Evolutionary conservation across 2,113 vertebrate genomes (phyloP).

Genomic region (Pachycephala philippinensis): DNA sequence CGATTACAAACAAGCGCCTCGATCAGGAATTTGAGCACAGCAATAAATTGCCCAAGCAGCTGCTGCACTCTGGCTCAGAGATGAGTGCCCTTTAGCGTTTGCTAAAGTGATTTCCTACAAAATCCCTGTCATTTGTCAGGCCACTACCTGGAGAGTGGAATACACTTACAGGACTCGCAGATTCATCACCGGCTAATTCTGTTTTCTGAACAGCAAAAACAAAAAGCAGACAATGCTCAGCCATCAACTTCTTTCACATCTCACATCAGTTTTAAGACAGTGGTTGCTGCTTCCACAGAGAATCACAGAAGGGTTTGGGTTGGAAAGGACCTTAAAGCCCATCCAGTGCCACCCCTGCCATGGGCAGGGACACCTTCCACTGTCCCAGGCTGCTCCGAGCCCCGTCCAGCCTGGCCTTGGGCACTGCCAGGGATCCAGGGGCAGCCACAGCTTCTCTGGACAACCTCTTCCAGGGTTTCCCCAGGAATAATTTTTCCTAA

Average conservation of each 20-base stretch:
- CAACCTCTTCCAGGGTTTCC: accelerated
- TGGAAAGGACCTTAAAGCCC: not conserved
- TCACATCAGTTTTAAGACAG: not conserved
- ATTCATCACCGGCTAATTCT: not conserved
- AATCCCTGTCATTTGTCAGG: not conserved
- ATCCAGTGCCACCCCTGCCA: not conserved
- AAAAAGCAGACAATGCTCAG: not conserved
- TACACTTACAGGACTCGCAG: not conserved
- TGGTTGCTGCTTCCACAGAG: not conserved
- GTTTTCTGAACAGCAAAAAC: not conserved
- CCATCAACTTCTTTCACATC: not conserved
- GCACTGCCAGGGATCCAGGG: not conserved
- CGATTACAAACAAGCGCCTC: accelerated
- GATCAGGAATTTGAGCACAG: not conserved
- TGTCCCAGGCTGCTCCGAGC: accelerated
- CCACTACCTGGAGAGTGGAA: not conserved
- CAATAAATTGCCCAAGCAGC: not conserved
- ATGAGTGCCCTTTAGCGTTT: not conserved
- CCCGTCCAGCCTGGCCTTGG: not conserved
- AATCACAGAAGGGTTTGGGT: not conserved
- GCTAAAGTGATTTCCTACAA: not conserved
- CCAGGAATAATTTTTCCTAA: not conserved
- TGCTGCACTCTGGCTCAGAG: not conserved
- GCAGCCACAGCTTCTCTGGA: not conserved
- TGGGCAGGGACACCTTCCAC: not conserved